phyloP scores from a whole-genome alignment of 2,797 vertebrate genomes.

The Odontamblyopus rebecca region DNA sequence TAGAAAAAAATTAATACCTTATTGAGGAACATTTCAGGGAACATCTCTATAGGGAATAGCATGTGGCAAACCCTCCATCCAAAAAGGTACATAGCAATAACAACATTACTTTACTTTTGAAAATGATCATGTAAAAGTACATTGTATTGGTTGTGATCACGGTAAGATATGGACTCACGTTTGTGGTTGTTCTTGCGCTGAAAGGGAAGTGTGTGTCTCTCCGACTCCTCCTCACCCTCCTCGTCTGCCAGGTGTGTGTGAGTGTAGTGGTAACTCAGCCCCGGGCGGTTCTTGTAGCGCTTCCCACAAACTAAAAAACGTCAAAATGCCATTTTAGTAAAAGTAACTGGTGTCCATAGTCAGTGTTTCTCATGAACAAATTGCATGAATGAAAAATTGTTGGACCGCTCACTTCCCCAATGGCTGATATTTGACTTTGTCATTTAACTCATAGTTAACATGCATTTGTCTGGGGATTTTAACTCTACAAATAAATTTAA shows the following conservation, averaged over 20 bases:
- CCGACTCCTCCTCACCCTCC: conserved; percentile 89
- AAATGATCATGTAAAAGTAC: background rate
- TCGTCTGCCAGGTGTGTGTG: conserved; percentile 95
- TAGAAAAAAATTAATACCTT: background rate
- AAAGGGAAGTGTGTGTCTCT: conserved; percentile 90
- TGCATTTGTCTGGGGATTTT: background rate
- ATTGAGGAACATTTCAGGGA: background rate
- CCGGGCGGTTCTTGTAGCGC: conserved; percentile 93
- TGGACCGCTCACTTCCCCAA: background rate
- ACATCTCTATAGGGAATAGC: too few species aligned
- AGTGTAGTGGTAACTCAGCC: conserved; percentile 96
- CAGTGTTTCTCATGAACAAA: background rate
- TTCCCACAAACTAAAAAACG: conserved; percentile 81
- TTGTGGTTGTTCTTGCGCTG: conserved; percentile 96
- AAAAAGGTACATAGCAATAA: background rate
- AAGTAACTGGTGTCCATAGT: background rate
- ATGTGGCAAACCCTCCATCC: background rate
- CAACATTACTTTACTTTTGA: background rate
- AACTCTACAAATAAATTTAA: background rate
- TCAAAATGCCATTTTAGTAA: background rate
- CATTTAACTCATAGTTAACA: background rate
- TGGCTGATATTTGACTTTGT: background rate
- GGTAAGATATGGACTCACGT: conserved; percentile 72
- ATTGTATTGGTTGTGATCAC: background rate
- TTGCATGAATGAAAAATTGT: too few species aligned